Base-by-base conservation (phyloP, 1,140 invertebrate species). In the Diuraphis noxia region DNA sequence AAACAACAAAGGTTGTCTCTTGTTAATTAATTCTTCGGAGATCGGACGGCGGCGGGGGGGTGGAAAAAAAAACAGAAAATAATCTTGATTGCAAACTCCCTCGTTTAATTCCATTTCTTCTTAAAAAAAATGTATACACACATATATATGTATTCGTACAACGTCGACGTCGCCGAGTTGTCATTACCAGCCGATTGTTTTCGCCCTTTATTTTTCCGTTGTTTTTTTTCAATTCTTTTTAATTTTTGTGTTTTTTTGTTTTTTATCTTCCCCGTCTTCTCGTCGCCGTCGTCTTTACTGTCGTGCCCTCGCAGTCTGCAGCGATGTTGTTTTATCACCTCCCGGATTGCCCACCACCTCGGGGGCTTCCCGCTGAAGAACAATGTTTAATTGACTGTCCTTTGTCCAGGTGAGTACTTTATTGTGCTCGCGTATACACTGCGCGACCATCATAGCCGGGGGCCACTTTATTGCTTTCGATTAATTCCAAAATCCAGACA, bases 1-100 rank as follows among this genome's bases (percentile, higher is more conserved):
- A 91, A 91, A 91, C 89, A 91, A 91, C 89, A 91, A 91, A 91
- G 89, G 89, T 91, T 82, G 89, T 91, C 89, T 91, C 89, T 91
- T 91, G 89, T 91, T 91, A 91, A 91, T 91, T 91, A 91, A 91
- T 91, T 91, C 89, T 91, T 91, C 43, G 89, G 77, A 82, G 72
- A 86, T 43, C 36, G 63, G 72, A 82, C 89, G 10, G 38, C 72
- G 72, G 9, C 77, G 89, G 43, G 6, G 6, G 41, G 40, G 56
- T 49, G 56, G 41, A 91, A 91, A 91, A 91, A 91, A 91, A 91
- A 91, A 91, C 89, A 91, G 89, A 91, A 91, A 91, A 91, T 91
- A 91, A 91, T 91, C 89, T 91, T 91, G 89, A 91, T 91, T 91
- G 89, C 89, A 46, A 91, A 91, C 89, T 91, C 89, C 89, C 89